Base-by-base conservation (phyloP, 1,140 invertebrate genomes). In the Ericerus pela region DNA sequence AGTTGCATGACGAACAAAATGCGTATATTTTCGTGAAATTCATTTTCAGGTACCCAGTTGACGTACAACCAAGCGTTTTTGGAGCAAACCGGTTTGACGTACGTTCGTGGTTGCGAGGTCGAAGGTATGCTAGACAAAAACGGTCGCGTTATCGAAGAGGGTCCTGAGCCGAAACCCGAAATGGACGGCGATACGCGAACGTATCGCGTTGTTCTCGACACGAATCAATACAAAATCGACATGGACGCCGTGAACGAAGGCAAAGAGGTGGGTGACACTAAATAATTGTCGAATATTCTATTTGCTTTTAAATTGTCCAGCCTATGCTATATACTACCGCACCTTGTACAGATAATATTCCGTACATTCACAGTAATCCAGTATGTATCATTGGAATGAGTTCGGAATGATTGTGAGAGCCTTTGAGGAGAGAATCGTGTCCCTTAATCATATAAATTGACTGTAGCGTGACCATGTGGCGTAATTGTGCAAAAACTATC, bases 71-170 rank as follows among this genome's bases (percentile, higher is more conserved):
- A 84, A 41, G 82, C 88, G 8, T 94, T 96, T 67, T 76, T 91
- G 41, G 80, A 86, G 1, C 89, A 96, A 76, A 88, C 94, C 31
- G 92, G 94, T 1, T 73, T 99, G 43, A 78, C 80, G 0, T 89
- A 82, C 67, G 91, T 99, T 0, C 75, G 96, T 33, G 96, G 96
- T 0, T 99, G 96, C 73, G 96, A 99, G 72, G 82, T 99, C 22
- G 95, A 99, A 72, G 96, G 96, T 14, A 92, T 99, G 88, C 69
- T 99, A n/a, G 94, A 98, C 69, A 82, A 82, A 18, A 87, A 88
- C 61, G 96, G 96, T 0, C 79, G 92, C 60, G 86, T 99, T 1
- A 95, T 99, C 55, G 96, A 99, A 70, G 96, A 99, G 71, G 91
- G 88, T 0, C 85, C 91, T 0, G 91, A 96, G 61, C 91, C 91